These are phyloP conservation scores for Himalopsyche phryganea DNA, from an alignment of 1,140 invertebrate genomes.

Conservation along the genomic window DNA sequence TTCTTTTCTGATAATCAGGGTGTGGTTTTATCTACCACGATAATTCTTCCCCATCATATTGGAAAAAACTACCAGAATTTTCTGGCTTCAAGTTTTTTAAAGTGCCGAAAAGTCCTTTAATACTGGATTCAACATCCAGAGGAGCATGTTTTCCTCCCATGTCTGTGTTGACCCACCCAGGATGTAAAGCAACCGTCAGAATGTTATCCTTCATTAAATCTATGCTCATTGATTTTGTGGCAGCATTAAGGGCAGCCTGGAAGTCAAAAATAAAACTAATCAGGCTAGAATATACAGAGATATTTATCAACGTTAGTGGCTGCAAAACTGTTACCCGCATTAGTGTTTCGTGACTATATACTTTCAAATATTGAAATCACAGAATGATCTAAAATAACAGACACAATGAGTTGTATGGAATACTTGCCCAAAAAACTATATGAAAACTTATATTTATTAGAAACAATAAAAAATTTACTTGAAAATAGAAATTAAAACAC, in stretches of 20 bases:
- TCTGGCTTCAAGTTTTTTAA: constrained; percentile 58
- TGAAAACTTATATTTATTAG: no score
- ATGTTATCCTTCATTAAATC: constrained; percentile 77
- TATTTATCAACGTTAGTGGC: background rate
- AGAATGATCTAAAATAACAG: no score
- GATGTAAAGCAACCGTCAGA: constrained; percentile 72
- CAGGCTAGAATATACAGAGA: constrained; percentile 3
- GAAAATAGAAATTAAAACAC: no score
- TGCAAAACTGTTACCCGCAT: constrained; percentile 14
- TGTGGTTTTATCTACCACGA: constrained; percentile 69
- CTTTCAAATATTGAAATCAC: no score
- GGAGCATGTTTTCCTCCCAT: constrained; percentile 81
- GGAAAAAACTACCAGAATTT: constrained; percentile 72
- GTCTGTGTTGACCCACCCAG: constrained; percentile 87
- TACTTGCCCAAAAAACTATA: no score
- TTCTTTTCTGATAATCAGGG: no score
- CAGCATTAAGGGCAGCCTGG: constrained; percentile 80
- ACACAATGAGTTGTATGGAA: no score
- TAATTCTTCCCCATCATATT: constrained; percentile 70
- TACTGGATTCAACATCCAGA: constrained; percentile 64
- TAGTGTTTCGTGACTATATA: no score
- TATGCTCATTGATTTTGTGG: constrained; percentile 79
- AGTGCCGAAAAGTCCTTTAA: constrained; percentile 62
- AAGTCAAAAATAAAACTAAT: constrained; percentile 38
- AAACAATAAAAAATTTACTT: no score